These are phyloP conservation scores for Haplochromis burtoni DNA, from an alignment of 2,113 vertebrate genomes.

Conservation along the genomic window DNA sequence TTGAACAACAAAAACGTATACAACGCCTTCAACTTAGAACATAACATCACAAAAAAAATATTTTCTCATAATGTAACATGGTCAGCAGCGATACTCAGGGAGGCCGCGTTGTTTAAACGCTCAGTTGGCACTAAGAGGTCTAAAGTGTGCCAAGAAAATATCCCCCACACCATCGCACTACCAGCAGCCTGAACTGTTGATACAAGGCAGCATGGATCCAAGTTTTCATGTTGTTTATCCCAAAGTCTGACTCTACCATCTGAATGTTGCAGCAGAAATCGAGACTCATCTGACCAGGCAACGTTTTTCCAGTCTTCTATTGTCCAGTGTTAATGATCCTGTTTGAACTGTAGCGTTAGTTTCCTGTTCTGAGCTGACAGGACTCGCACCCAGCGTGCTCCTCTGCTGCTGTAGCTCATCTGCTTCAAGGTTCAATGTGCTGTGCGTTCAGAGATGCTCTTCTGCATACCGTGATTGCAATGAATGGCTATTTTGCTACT, in stretches of 20 bases:
- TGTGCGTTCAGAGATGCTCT: background rate
- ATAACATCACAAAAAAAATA: too few species aligned
- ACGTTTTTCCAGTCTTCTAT: background rate
- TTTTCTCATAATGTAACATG: background rate
- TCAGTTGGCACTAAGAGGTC: background rate
- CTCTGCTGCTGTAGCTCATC: background rate
- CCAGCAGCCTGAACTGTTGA: background rate
- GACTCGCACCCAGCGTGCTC: background rate
- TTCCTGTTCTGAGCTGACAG: background rate
- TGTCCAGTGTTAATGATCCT: background rate
- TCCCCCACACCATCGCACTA: background rate
- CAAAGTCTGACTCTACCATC: background rate
- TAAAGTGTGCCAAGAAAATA: background rate
- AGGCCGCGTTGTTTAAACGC: background rate
- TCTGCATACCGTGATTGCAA: background rate
- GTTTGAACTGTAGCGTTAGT: background rate
- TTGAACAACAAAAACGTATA: too few species aligned
- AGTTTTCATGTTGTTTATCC: background rate
- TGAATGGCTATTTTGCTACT: background rate
- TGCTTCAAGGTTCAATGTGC: background rate
- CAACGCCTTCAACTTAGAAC: too few species aligned
- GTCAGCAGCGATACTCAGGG: background rate
- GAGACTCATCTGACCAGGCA: background rate
- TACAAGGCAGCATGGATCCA: background rate
- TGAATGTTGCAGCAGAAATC: background rate